A percentile compares a stretch with the other conserved stretches of the same genome.
These are phyloP conservation scores for Tachycineta bicolor DNA, from an alignment of 2,113 vertebrate species.

Conservation along the genomic window DNA sequence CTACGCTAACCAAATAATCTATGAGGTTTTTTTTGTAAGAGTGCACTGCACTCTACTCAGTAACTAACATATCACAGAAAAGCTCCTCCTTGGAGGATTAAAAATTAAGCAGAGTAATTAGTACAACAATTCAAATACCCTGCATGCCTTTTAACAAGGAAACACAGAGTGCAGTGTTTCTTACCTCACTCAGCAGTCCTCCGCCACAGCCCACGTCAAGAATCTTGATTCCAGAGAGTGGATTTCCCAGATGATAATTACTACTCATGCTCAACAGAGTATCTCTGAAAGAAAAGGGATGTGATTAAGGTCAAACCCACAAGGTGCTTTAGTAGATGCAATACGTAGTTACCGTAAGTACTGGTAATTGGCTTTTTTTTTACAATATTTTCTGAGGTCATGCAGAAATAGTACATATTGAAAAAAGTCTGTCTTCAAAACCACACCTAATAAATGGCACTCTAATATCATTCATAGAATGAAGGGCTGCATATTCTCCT, in stretches of 20 bases:
- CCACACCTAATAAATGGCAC: slow-evolving; percentile 93
- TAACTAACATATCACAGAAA: not conserved
- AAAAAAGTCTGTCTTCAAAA: not conserved
- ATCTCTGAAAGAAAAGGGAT: slow-evolving; percentile 80
- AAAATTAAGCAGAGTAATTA: not conserved
- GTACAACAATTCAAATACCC: not conserved
- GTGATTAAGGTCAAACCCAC: not conserved
- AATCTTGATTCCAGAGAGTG: slow-evolving; percentile 84
- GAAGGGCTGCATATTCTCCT: slow-evolving; percentile 87
- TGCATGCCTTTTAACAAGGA: not conserved
- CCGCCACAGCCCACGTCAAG: slow-evolving; percentile 95
- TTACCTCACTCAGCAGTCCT: slow-evolving; percentile 91
- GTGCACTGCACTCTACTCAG: not conserved
- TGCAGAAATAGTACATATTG: not conserved
- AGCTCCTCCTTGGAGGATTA: not conserved
- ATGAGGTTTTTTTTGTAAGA: not conserved
- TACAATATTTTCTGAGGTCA: not conserved
- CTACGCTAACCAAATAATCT: not conserved
- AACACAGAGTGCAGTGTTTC: not conserved
- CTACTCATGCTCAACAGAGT: slow-evolving; percentile 82
- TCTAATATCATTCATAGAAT: slow-evolving; percentile 94
- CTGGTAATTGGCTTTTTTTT: not conserved
- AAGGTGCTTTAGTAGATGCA: not conserved
- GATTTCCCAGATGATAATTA: slow-evolving; percentile 78
- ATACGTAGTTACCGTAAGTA: not conserved